phyloP scores from a whole-genome alignment of 2,888 invertebrate species.

The Tenodera sinensis region DNA sequence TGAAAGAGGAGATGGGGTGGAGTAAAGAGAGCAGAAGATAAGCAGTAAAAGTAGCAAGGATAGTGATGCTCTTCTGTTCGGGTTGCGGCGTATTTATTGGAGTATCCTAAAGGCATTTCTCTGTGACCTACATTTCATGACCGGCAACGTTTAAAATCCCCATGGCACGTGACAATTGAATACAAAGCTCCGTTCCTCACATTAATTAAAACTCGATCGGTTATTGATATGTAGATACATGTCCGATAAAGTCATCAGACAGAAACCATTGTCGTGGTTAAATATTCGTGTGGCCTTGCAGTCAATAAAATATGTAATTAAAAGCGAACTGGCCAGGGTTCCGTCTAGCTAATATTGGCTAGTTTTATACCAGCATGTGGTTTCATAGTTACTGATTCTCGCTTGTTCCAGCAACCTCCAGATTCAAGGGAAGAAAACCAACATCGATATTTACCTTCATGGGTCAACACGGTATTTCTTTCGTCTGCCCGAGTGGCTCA shows the following conservation, averaged over 20 bases:
- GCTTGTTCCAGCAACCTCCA: neutral
- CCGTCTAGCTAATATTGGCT: neutral
- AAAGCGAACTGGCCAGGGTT: neutral
- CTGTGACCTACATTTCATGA: neutral
- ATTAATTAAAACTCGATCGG: neutral
- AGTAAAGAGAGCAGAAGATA: too few species aligned
- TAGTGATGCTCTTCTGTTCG: too few species aligned
- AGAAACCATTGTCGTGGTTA: neutral
- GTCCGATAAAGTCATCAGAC: neutral
- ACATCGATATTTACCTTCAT: too few species aligned
- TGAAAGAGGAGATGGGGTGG: too few species aligned
- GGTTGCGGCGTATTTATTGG: neutral
- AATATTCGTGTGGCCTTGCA: neutral
- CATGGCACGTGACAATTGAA: neutral
- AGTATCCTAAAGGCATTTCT: neutral
- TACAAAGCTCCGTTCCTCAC: neutral
- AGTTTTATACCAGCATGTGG: neutral
- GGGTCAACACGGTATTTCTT: too few species aligned
- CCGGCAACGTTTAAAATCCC: neutral
- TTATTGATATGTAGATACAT: neutral
- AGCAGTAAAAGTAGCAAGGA: too few species aligned
- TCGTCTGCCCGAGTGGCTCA: too few species aligned
- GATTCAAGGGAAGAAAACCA: too few species aligned
- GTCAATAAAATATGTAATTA: neutral
- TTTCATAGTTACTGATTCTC: neutral